Conservation (phyloP, 1,140 invertebrate genomes). For the Rhopalosiphum padi region DNA sequence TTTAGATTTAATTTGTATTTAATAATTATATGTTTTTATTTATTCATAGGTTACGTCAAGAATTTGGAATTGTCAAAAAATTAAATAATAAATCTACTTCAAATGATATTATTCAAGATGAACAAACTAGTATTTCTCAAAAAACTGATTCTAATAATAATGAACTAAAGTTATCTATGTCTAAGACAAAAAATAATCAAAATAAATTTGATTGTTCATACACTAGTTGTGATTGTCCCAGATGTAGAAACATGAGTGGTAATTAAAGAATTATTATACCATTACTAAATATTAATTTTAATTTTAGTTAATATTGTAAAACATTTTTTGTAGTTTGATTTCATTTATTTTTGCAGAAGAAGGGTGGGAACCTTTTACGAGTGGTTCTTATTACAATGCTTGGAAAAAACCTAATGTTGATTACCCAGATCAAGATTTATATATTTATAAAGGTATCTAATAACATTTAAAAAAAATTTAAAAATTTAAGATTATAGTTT, state of each 20-base stretch:
- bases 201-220: not conserved
- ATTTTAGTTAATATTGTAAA: not conserved
- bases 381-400: conserved; percentile 79
- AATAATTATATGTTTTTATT: conserved; percentile 24
- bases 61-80: conserved; percentile 55
- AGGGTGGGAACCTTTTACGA: conserved; percentile 80
- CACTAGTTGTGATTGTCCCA: conserved; percentile 39
- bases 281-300: not conserved
- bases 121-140: not conserved
- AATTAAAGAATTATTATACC: not conserved
- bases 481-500: conserved; percentile 6
- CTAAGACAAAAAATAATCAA: conserved; percentile 9
- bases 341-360: conserved; percentile 63
- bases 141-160: not conserved
- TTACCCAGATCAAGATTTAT: conserved; percentile 68
- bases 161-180: not conserved
- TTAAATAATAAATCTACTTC: conserved; percentile 42
- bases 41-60: conserved; percentile 42
- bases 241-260: conserved; percentile 58
- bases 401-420: conserved; percentile 77
- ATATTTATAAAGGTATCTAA: conserved; percentile 76
- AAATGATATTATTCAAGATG: not conserved
- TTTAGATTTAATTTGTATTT: not conserved
- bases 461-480: not conserved
- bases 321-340: conserved; percentile 27